Percentiles rank a stretch among this genome's conserved stretches.
Evolutionary conservation across 2,113 vertebrate genomes (phyloP).

Genomic region (Hemiprocne comata): DNA sequence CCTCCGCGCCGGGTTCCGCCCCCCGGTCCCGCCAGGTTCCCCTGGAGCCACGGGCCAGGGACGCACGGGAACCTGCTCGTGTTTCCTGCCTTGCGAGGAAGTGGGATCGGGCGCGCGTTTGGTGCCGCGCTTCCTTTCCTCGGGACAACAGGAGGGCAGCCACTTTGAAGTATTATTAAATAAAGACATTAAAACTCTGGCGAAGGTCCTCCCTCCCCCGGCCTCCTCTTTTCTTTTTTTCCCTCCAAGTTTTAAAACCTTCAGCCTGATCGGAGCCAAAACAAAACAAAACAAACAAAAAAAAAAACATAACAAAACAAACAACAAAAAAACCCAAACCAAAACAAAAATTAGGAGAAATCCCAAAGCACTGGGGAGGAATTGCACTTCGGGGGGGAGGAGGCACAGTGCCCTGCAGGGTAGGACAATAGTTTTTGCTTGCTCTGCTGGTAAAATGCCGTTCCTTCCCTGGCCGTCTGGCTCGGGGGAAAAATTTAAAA

Average conservation of each 20-base stretch:
- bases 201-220: background rate
- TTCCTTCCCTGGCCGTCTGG: background rate
- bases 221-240: background rate
- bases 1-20: no score
- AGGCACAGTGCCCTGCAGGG: background rate
- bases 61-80: background rate
- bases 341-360: background rate
- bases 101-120: background rate
- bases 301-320: no score
- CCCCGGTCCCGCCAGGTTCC: background rate
- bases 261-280: background rate
- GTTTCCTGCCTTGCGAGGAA: slow-evolving; percentile 34
- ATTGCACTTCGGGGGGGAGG: background rate
- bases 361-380: background rate
- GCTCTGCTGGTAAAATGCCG: background rate
- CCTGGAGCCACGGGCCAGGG: background rate
- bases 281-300: background rate
- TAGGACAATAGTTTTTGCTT: background rate
- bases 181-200: slow-evolving; percentile 20
- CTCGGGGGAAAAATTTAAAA: background rate
- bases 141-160: background rate
- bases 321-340: background rate
- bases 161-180: slow-evolving; percentile 34
- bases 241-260: background rate
- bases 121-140: slow-evolving; percentile 20